phyloP scores from a whole-genome alignment of 2,113 vertebrate species.

The Stegostoma tigrinum region DNA sequence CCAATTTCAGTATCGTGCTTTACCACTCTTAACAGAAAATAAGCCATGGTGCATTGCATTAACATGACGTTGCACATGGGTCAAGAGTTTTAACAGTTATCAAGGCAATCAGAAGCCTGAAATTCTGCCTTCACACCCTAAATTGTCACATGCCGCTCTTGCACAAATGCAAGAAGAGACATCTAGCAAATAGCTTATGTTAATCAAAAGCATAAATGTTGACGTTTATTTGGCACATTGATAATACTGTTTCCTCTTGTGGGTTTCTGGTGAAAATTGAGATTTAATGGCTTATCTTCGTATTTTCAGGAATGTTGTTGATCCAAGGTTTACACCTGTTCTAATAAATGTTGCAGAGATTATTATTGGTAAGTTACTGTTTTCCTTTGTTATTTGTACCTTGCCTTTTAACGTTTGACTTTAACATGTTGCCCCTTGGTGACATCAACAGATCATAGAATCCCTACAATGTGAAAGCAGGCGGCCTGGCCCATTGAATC shows the following conservation, averaged over 20 bases:
- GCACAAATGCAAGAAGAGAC: neutral
- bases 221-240: neutral
- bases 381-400: neutral
- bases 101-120: neutral
- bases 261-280: neutral
- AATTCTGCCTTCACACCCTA: neutral
- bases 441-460: neutral
- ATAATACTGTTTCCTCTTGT: neutral
- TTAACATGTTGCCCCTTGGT: neutral
- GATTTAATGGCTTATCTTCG: constrained; percentile 41
- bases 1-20: neutral
- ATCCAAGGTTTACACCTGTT: constrained; percentile 74
- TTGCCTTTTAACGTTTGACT: neutral
- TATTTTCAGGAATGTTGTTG: constrained; percentile 68
- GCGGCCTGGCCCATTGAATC: too few species aligned
- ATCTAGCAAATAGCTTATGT: neutral
- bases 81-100: neutral
- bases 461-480: too few species aligned
- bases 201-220: neutral
- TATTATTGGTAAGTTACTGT: constrained; percentile 68
- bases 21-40: neutral
- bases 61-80: neutral
- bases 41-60: neutral
- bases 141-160: neutral
- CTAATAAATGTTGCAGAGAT: constrained; percentile 75